Evolutionary conservation across 1,140 invertebrate genomes (phyloP), one percentile per base, ranked within the genome.

Genomic region (Thaumatotibia leucotreta): DNA sequence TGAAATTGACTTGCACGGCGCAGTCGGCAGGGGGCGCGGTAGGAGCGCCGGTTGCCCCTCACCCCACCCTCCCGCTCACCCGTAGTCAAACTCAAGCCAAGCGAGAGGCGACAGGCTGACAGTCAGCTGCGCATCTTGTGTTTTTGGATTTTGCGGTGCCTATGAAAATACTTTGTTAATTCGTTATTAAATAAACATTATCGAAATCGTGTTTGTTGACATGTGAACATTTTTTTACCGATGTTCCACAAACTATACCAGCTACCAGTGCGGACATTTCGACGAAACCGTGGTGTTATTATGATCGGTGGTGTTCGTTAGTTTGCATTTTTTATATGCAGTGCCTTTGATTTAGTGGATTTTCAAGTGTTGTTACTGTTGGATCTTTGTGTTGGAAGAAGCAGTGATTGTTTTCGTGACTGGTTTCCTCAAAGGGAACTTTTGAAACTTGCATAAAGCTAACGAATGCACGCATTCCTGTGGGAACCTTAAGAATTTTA

Each of bases 341-440:
- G 86, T 90, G 88, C 77, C 82, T 90, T 89, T 90, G 86, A 82
- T 88, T 73, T 71, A 82, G 83, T 90, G 88, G 80, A 86, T 88
- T 82, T 80, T 84, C 72, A 74, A 84, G 72, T 85, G 82, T 84
- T 82, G 77, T 84, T 83, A 80, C 84, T 86, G 27, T 27, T 24
- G 33, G 45, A 83, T 82, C 76, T 78, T n/a, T 77, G 74, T 81
- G 79, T 72, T 73, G 78, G 77, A 74, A 73, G 77, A 77, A 88
- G 79, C 82, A 91, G 86, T 89, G 86, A 91, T 89, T 91, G 88
- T 89, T 88, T 86, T 87, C 85, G 82, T 88, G 82, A 84, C 86
- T 82, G 85, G 86, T 89, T 91, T 91, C 83, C 81, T 80, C 82
- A 78, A 75, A 84, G 85, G 86, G 86, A 88, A 89, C 86, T 90